Percentiles rank a stretch among this genome's conserved stretches.
Evolutionary conservation across 2,888 invertebrate species (phyloP).

Genomic region (Drosophila meridiana): DNA sequence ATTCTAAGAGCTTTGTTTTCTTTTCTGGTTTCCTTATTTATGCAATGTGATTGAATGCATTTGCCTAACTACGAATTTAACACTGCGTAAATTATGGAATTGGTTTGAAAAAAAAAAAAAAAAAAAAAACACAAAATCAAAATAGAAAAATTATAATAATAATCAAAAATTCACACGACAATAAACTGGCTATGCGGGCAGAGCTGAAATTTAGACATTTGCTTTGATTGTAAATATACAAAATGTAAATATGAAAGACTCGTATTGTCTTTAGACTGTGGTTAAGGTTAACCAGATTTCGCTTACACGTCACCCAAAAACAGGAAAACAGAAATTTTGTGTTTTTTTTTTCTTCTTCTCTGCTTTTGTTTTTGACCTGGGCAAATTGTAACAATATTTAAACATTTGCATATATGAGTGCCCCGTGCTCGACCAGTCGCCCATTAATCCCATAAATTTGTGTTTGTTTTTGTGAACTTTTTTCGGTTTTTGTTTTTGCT

Average conservation of each 20-base stretch:
- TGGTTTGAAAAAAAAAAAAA: too few relatives aligned
- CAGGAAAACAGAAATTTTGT: slow-evolving; percentile 49
- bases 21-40: slow-evolving; percentile 30
- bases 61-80: slow-evolving; percentile 18
- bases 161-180: slow-evolving; percentile 53
- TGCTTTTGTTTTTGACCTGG: slow-evolving; percentile 18
- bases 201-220: slow-evolving; percentile 35
- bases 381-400: slow-evolving; percentile 61
- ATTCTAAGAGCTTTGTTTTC: slow-evolving; percentile 9
- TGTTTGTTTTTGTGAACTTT: slow-evolving; percentile 40
- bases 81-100: slow-evolving; percentile 46
- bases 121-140: too few relatives aligned
- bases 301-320: slow-evolving; percentile 42
- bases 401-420: slow-evolving; percentile 45
- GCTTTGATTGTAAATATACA: slow-evolving; percentile 48
- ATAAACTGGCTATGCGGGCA: slow-evolving; percentile 46
- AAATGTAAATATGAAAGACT: slow-evolving; percentile 61
- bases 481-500: slow-evolving; percentile 12
- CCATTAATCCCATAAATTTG: slow-evolving; percentile 72
- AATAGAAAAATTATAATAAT: slow-evolving; percentile 21
- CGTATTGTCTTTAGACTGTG: slow-evolving; percentile 28
- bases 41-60: slow-evolving; percentile 45
- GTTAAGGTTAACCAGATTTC: slow-evolving; percentile 72
- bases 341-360: not conserved
- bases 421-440: slow-evolving; percentile 37